Percentiles rank a stretch among this genome's conserved stretches.
These are phyloP conservation scores for Phalacrocorax brasilianus DNA, from an alignment of 2,113 vertebrate species.

Conservation along the genomic window DNA sequence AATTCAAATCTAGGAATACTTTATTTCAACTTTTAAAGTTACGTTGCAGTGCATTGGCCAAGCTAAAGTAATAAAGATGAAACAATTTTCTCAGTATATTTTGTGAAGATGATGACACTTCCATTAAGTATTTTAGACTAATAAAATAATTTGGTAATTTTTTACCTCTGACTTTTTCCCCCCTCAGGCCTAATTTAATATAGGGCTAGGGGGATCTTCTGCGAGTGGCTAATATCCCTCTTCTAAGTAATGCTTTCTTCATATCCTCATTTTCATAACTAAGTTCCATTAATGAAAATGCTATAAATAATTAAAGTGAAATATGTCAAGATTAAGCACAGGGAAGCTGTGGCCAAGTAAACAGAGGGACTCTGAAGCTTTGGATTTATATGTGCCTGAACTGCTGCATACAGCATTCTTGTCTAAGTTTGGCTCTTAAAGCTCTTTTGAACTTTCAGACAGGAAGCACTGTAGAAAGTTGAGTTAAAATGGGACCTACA, in stretches of 20 bases:
- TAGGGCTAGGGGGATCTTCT: neutral
- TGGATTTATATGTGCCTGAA: neutral
- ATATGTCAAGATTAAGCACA: neutral
- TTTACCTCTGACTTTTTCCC: neutral
- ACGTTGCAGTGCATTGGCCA: neutral
- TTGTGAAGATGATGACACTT: neutral
- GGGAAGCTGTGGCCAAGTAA: neutral
- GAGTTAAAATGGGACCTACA: neutral
- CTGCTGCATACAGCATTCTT: neutral
- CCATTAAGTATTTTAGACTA: neutral
- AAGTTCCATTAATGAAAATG: conserved; percentile 58
- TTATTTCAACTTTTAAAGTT: neutral
- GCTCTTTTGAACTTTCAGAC: conserved; percentile 8
- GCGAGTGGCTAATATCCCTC: neutral
- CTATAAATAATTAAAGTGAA: conserved; percentile 38
- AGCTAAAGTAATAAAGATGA: neutral
- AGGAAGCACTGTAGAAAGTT: conserved; percentile 10
- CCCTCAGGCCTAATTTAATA: neutral
- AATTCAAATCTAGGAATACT: neutral
- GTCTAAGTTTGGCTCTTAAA: neutral
- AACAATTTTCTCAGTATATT: neutral
- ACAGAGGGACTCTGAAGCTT: conserved; percentile 25
- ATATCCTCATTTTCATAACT: conserved; percentile 43
- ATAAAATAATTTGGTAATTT: neutral
- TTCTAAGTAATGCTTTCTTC: conserved; percentile 28